A percentile compares a stretch with the other conserved stretches of the same genome.
Evolutionary conservation across 2,888 invertebrate genomes (phyloP).

Genomic region (Incurvaria masculella): DNA sequence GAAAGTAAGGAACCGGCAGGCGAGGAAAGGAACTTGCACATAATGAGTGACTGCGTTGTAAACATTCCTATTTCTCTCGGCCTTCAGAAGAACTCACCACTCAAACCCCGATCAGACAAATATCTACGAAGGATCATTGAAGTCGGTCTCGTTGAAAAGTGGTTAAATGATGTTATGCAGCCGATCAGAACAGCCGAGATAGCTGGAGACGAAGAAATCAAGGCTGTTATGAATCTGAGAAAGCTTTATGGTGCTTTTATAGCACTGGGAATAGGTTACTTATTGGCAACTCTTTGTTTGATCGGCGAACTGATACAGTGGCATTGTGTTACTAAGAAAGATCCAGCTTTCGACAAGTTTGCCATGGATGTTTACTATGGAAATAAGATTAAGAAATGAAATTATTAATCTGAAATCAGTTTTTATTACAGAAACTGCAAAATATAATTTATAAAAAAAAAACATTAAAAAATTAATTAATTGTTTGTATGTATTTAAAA

Average conservation of each 20-base stretch:
- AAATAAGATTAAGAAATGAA: slow-evolving; percentile 16
- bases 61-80: slow-evolving; percentile 80
- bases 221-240: slow-evolving; percentile 72
- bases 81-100: slow-evolving; percentile 76
- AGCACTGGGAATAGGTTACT: slow-evolving; percentile 67
- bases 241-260: slow-evolving; percentile 77
- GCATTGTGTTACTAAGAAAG: slow-evolving; percentile 59
- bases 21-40: slow-evolving; percentile 61
- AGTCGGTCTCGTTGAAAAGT: slow-evolving; percentile 73
- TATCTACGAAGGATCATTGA: slow-evolving; percentile 67
- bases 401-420: slow-evolving; percentile 7
- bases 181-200: slow-evolving; percentile 52
- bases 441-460: slow-evolving; percentile 4
- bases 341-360: slow-evolving; percentile 72
- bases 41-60: slow-evolving; percentile 79
- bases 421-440: slow-evolving; percentile 5
- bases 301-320: slow-evolving; percentile 65
- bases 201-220: slow-evolving; percentile 57
- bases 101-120: slow-evolving; percentile 66
- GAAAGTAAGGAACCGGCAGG: slow-evolving; percentile 15
- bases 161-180: slow-evolving; percentile 72
- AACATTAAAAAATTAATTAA: not conserved
- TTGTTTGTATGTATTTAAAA: too few species aligned
- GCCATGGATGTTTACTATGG: slow-evolving; percentile 53
- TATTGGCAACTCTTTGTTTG: slow-evolving; percentile 54